Evolutionary conservation across 2,113 vertebrate genomes (phyloP), one percentile per base, ranked within the genome.

Genomic region (Halichoeres trimaculatus): DNA sequence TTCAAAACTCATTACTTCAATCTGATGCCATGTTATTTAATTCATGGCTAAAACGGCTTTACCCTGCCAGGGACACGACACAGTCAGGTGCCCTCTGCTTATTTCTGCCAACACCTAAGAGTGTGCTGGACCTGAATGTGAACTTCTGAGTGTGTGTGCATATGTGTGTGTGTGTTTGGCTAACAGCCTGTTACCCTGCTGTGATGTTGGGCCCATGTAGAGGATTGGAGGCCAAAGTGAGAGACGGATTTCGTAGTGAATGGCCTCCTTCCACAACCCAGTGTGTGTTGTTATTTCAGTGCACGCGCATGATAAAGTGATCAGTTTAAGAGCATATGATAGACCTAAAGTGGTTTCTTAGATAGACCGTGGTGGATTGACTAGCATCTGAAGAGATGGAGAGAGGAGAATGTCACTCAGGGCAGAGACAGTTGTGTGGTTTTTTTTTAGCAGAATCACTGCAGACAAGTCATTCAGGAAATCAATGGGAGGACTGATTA

Each of bases 401-500:
- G 61, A 53, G 58, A 80, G 40, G 48, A 66, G 52, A 22, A 40
- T 36, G 59, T 56, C 17, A 40, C 71, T 56, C 4, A 30, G 22
- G 59, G 56, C 40, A 43, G 59, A 71, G 66, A 53, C 69, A 60
- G 71, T 52, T 84, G 76, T 81, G n/a, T 36, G 65, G 72, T 57
- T 90, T 89, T 80, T 89, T 80, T 85, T 79, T 66, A 56, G 63
- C 11, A 38, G 83, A 80, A 81, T 87, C 70, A 35, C 41, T 70
- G 76, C 68, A 70, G 78, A 80, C 71, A 13, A 76, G 65, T 68
- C 65, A 66, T 89, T 66, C 78, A 36, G 78, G 57, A 80, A 90
- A 88, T 90, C 88, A 80, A 85, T 89, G 68, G 26, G 53, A 41
- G 70, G 16, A 34, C 79, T 88, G 83, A 92, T 89, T 88, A 92